These are phyloP conservation scores for Rhimphoctona megacephalus DNA, from an alignment of 2,888 invertebrate species.

Conservation along the genomic window DNA sequence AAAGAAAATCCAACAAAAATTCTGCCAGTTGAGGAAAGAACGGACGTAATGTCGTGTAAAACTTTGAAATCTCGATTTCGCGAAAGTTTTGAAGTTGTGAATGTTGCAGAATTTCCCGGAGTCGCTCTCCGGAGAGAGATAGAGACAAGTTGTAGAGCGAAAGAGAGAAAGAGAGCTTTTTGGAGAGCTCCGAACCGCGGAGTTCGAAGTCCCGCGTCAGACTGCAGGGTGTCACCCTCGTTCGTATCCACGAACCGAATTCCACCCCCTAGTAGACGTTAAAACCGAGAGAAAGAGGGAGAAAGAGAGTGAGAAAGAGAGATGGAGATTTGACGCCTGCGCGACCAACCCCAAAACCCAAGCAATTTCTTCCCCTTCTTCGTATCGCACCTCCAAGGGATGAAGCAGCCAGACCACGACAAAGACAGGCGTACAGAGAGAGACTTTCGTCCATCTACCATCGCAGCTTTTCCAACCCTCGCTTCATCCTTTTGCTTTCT, in stretches of 20 bases:
- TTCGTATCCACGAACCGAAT: slow-evolving; percentile 77
- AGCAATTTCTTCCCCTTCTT: slow-evolving; percentile 59
- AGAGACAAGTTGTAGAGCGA: neutral
- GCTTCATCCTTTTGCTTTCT: slow-evolving; percentile 11
- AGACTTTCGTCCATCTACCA: slow-evolving; percentile 51
- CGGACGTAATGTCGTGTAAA: slow-evolving; percentile 3
- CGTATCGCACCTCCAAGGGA: slow-evolving; percentile 57
- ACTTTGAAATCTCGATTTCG: slow-evolving; percentile 15
- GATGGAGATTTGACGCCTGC: slow-evolving; percentile 65
- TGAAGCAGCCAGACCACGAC: slow-evolving; percentile 65
- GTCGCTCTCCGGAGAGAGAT: slow-evolving; percentile 23
- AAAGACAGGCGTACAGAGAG: slow-evolving; percentile 25
- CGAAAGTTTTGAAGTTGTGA: slow-evolving; percentile 5
- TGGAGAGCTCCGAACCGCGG: slow-evolving; percentile 67
- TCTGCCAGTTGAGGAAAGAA: neutral
- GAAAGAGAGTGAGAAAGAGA: slow-evolving; percentile 12
- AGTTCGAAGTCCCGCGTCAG: slow-evolving; percentile 82
- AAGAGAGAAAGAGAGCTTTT: slow-evolving; percentile 43
- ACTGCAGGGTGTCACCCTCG: slow-evolving; percentile 85
- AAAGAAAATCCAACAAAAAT: too few species aligned
- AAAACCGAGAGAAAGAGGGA: slow-evolving; percentile 21
- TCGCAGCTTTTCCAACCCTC: slow-evolving; percentile 34
- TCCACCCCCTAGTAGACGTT: slow-evolving; percentile 68
- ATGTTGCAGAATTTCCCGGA: slow-evolving; percentile 32
- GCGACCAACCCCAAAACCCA: slow-evolving; percentile 67